Percentiles rank a stretch among this genome's conserved stretches.
Evolutionary conservation across 37 sponge, comb jelly and placozoan species (phyloP).

Genomic region (Eunapius fragilis): DNA sequence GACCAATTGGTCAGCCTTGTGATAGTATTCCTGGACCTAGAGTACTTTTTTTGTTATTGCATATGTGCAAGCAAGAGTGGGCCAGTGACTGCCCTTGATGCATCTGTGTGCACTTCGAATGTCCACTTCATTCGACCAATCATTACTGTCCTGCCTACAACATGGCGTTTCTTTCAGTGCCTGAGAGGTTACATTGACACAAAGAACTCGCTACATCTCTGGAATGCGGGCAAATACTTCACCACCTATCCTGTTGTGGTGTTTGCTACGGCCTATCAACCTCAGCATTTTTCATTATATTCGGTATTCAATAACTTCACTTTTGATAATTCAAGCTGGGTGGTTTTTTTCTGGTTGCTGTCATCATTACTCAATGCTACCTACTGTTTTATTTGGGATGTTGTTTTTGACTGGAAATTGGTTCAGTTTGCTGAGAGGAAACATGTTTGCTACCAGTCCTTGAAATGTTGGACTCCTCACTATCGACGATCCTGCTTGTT

Average conservation of each 20-base stretch:
- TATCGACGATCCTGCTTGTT: constrained; percentile 7
- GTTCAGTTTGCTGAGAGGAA: constrained; percentile 27
- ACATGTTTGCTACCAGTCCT: constrained; percentile 45
- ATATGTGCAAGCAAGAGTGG: not conserved
- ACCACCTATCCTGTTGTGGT: constrained; percentile 84
- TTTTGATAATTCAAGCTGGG: constrained; percentile 20
- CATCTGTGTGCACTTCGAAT: constrained; percentile 35
- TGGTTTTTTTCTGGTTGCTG: constrained; percentile 62
- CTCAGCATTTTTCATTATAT: not conserved
- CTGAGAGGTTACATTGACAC: constrained; percentile 84
- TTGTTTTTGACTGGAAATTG: constrained; percentile 95
- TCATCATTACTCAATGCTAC: constrained; percentile 60
- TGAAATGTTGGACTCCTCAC: constrained; percentile 63
- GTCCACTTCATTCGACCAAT: constrained; percentile 78
- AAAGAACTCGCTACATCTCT: constrained; percentile 64
- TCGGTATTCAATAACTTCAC: not conserved
- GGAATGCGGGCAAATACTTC: constrained; percentile 96
- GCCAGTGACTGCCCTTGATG: not conserved
- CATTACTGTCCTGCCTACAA: constrained; percentile 83
- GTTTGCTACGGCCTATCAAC: constrained; percentile 54
- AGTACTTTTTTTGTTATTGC: constrained; percentile 83
- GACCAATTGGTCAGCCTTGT: constrained; percentile 96
- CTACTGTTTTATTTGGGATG: constrained; percentile 95
- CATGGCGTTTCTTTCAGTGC: constrained; percentile 93
- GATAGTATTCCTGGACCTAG: constrained; percentile 79